Conservation (phyloP, 1,140 invertebrate species). For the Drosophila nebulosa region DNA sequence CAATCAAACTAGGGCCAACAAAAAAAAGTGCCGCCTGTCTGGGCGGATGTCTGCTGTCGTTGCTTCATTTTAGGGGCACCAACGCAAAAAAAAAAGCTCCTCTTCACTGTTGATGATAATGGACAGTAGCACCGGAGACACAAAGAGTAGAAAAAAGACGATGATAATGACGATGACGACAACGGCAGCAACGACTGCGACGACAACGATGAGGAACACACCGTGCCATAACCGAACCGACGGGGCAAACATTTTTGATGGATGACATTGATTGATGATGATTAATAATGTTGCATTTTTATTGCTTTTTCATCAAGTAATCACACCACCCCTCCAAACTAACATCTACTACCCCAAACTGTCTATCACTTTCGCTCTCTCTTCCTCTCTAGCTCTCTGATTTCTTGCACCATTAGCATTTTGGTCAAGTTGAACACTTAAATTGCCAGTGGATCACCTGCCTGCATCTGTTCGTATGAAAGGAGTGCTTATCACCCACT, state of each 20-base stretch:
- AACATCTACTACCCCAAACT: neutral
- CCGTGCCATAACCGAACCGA: conserved; percentile 12
- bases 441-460: conserved; percentile 24
- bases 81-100: conserved; percentile 21
- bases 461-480: conserved; percentile 9
- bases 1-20: conserved; percentile 18
- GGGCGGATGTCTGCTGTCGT: conserved; percentile 26
- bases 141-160: neutral
- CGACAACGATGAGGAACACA: conserved; percentile 23
- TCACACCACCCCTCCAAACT: neutral
- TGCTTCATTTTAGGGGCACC: conserved; percentile 17
- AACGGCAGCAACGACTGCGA: neutral
- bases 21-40: conserved; percentile 18
- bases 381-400: neutral
- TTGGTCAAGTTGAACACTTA: conserved; percentile 25
- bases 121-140: conserved; percentile 32
- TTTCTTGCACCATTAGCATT: conserved; percentile 7
- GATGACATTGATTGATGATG: conserved; percentile 79
- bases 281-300: conserved; percentile 79
- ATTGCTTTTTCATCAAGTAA: conserved; percentile 70
- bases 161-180: neutral
- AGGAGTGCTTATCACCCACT: conserved; percentile 5
- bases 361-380: neutral
- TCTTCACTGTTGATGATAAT: conserved; percentile 60
- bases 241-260: conserved; percentile 63